phyloP scores from a whole-genome alignment of 2,888 invertebrate genomes.

The Volucella inanis region DNA sequence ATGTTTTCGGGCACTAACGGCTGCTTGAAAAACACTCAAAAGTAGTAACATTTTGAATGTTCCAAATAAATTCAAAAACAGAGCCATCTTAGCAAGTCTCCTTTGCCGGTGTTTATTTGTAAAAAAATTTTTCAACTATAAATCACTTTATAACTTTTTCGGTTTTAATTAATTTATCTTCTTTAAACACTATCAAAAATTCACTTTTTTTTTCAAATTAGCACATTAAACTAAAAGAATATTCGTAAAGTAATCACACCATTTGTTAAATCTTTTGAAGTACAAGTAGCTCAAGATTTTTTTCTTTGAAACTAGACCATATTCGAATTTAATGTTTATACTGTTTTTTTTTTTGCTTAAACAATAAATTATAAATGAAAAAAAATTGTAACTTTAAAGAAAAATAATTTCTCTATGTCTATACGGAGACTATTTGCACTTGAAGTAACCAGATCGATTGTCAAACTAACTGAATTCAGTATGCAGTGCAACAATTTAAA shows the following conservation, averaged over 20 bases:
- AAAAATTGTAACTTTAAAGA: neutral
- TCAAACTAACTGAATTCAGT: constrained; percentile 66
- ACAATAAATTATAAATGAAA: neutral
- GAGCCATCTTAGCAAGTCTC: constrained; percentile 53
- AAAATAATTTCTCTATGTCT: neutral
- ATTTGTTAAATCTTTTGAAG: constrained; percentile 41
- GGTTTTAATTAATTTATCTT: constrained; percentile 1
- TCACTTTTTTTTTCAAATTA: constrained; percentile 46
- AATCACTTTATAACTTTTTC: constrained; percentile 27
- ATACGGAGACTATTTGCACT: constrained; percentile 53
- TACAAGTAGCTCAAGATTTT: constrained; percentile 13
- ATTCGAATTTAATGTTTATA: neutral
- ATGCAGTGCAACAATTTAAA: constrained; percentile 71
- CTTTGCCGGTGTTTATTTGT: constrained; percentile 14
- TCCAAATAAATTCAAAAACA: constrained; percentile 64
- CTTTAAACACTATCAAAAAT: constrained; percentile 7
- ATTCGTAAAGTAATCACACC: constrained; percentile 53
- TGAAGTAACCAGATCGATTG: constrained; percentile 68
- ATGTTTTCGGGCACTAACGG: constrained; percentile 82
- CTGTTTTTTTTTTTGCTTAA: constrained; percentile 5
- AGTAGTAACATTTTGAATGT: constrained; percentile 63
- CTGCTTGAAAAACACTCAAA: constrained; percentile 57
- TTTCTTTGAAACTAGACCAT: constrained; percentile 8
- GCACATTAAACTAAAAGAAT: constrained; percentile 25
- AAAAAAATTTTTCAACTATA: constrained; percentile 13